Percentiles rank a stretch among this genome's conserved stretches.
Evolutionary conservation across 2,888 invertebrate genomes (phyloP).

Genomic region (Campoletis raptor): DNA sequence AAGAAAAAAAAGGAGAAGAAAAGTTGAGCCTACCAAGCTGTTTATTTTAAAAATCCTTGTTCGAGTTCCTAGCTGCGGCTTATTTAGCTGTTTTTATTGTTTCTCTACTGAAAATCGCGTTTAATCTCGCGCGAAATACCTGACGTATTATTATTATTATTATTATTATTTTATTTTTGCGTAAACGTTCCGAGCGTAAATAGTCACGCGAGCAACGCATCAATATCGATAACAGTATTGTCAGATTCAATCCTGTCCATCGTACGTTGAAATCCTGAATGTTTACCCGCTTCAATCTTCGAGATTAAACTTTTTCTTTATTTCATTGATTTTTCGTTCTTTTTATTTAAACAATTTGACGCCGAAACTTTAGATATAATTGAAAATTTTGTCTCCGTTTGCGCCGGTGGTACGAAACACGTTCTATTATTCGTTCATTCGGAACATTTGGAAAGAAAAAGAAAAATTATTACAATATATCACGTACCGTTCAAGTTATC

Average conservation of each 20-base stretch:
- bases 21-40: background rate
- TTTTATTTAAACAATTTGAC: conserved; percentile 22
- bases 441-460: background rate
- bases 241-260: conserved; percentile 47
- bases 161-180: conserved; percentile 20
- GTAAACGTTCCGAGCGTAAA: conserved; percentile 25
- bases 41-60: background rate
- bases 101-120: background rate
- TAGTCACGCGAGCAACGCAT: conserved; percentile 24
- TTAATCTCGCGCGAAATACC: conserved; percentile 1
- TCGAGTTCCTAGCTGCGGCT: conserved; percentile 1
- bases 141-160: background rate
- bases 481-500: background rate
- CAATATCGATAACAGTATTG: conserved; percentile 50
- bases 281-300: conserved; percentile 63
- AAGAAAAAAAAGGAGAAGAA: background rate
- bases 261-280: conserved; percentile 65
- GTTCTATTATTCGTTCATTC: background rate
- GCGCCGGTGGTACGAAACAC: conserved; percentile 16
- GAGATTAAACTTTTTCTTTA: conserved; percentile 35
- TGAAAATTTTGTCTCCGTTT: conserved; percentile 32
- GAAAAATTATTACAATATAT: background rate
- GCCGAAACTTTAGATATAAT: conserved; percentile 23
- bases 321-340: background rate
- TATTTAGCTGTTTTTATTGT: background rate